These are phyloP conservation scores for Tadarida brasiliensis DNA, from an alignment of 2,797 vertebrate species.

Conservation along the genomic window DNA sequence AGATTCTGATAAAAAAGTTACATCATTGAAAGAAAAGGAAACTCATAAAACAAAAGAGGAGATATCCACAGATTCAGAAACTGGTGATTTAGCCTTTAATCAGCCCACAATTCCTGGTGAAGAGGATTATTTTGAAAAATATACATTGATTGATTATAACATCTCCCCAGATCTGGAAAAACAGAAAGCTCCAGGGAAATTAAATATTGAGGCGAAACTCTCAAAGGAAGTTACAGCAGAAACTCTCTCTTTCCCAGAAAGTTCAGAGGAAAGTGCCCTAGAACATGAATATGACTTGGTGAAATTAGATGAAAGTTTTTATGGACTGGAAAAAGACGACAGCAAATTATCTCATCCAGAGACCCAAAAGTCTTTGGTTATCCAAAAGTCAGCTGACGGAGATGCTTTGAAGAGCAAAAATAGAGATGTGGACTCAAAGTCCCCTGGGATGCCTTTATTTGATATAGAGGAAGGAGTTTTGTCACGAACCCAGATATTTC, in stretches of 20 bases:
- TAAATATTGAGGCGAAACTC: conserved; percentile 77
- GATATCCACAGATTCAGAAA: conserved; percentile 67
- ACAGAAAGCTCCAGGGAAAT: conserved; percentile 73
- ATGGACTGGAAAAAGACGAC: conserved; percentile 87
- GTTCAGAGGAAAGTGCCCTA: conserved; percentile 86
- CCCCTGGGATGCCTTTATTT: conserved; percentile 92
- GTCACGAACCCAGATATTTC: conserved; percentile 91
- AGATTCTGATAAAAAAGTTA: conserved; percentile 66
- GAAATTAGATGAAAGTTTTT: conserved; percentile 95
- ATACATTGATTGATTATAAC: conserved; percentile 93
- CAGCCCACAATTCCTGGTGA: conserved; percentile 84
- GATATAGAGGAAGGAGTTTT: conserved; percentile 91
- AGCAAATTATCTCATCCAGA: conserved; percentile 66
- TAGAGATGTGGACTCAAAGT: conserved; percentile 80
- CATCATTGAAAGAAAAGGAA: conserved; percentile 68
- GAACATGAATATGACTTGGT: conserved; percentile 91
- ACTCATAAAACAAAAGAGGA: conserved; percentile 83
- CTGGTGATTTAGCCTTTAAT: conserved; percentile 63
- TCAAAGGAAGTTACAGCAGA: conserved; percentile 77
- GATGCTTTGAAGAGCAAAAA: conserved; percentile 69
- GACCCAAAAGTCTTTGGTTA: conserved; percentile 66
- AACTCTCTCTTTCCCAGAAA: conserved; percentile 79
- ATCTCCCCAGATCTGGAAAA: conserved; percentile 85
- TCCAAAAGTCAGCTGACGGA: conserved; percentile 70
- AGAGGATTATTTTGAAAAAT: conserved; percentile 97